Evolutionary conservation across 1,140 invertebrate species (phyloP).

Genomic region (Reticulitermes speratus): DNA sequence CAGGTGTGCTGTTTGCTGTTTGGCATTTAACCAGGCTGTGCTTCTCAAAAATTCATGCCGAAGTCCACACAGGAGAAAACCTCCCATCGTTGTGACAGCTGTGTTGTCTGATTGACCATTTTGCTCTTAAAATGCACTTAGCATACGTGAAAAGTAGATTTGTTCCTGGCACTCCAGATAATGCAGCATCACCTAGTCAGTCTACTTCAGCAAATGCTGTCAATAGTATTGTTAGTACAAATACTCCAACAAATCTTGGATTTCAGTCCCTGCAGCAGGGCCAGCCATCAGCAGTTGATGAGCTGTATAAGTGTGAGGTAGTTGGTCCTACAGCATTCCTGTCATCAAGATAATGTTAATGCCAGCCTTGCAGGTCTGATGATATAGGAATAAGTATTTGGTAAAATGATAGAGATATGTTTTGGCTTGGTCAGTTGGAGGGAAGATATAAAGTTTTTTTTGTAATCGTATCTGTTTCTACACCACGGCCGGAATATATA

Average conservation of each 20-base stretch:
- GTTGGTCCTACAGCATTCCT: constrained; percentile 44
- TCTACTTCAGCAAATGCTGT: constrained; percentile 29
- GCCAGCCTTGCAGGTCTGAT: background rate
- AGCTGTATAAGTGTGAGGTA: constrained; percentile 56
- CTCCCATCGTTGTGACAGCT: too few relatives aligned
- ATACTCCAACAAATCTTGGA: constrained; percentile 44
- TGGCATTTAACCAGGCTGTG: constrained; percentile 83
- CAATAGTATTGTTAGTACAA: constrained; percentile 33
- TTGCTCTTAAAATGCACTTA: constrained; percentile 72
- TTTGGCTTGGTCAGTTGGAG: too few relatives aligned
- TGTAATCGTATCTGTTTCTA: too few relatives aligned
- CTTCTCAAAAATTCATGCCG: constrained; percentile 83
- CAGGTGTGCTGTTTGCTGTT: constrained; percentile 78
- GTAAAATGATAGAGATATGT: background rate
- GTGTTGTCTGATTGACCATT: constrained; percentile 82
- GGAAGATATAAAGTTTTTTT: background rate
- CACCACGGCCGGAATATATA: too few relatives aligned
- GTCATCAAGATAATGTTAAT: too few relatives aligned
- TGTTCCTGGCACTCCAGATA: constrained; percentile 47
- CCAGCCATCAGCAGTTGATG: constrained; percentile 45
- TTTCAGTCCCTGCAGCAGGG: background rate
- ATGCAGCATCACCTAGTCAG: constrained; percentile 35
- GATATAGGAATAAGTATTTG: constrained; percentile 21
- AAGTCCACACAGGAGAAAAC: constrained; percentile 54
- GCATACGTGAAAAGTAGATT: constrained; percentile 72